Evolutionary conservation across 2,888 invertebrate genomes (phyloP).

Genomic region (Arctia plantaginis): DNA sequence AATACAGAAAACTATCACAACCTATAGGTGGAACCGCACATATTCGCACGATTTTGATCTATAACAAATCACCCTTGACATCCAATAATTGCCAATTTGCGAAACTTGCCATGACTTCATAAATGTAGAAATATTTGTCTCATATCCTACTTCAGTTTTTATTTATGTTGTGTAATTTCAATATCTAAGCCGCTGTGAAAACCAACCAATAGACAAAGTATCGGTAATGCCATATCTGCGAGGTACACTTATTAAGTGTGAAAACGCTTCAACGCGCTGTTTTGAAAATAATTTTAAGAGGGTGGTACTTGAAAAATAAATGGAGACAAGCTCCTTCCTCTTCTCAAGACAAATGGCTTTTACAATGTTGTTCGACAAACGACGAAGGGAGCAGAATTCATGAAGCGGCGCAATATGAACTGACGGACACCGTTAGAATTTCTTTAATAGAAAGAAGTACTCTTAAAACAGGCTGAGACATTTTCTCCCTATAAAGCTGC

Average conservation of each 20-base stretch:
- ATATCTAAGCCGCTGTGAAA: too few relatives aligned
- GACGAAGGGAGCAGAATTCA: neutral
- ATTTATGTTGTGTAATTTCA: too few relatives aligned
- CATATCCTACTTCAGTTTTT: too few relatives aligned
- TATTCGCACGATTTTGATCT: too few relatives aligned
- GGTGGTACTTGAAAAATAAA: slow-evolving; percentile 14
- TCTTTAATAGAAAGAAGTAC: slow-evolving; percentile 7
- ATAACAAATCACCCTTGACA: too few relatives aligned
- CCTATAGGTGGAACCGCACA: too few relatives aligned
- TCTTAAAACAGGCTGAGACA: neutral
- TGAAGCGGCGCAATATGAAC: slow-evolving; percentile 14
- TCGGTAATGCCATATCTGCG: neutral
- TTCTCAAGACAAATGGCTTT: slow-evolving; percentile 29
- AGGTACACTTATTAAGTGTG: neutral
- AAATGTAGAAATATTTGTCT: too few relatives aligned
- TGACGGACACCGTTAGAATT: slow-evolving; percentile 11
- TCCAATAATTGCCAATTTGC: too few relatives aligned
- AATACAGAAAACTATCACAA: too few relatives aligned
- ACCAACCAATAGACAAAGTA: neutral
- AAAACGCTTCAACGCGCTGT: neutral
- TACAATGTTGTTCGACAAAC: slow-evolving; percentile 19
- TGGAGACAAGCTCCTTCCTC: slow-evolving; percentile 14
- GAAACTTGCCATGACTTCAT: too few relatives aligned
- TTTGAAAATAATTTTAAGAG: neutral
- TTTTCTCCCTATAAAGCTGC: neutral